Evolutionary conservation across 2,888 invertebrate genomes (phyloP).

Genomic region (Sussaba pulchella): DNA sequence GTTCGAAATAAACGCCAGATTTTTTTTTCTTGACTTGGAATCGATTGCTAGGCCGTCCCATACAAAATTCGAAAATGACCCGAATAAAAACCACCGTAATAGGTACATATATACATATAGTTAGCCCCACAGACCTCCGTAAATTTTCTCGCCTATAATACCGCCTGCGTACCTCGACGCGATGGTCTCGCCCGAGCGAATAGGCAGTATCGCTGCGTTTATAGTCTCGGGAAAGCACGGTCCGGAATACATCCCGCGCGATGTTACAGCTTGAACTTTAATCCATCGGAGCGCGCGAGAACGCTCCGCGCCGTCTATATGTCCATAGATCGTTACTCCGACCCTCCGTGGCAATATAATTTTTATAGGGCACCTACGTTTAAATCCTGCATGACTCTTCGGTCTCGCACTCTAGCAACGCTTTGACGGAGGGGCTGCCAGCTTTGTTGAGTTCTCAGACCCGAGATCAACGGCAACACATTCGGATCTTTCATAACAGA

Average conservation of each 20-base stretch:
- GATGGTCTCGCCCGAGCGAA: slow-evolving; percentile 27
- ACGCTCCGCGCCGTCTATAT: slow-evolving; percentile 19
- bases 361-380: slow-evolving; percentile 57
- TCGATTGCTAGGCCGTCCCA: too few relatives aligned
- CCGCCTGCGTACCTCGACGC: slow-evolving; percentile 31
- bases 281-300: slow-evolving; percentile 44
- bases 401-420: slow-evolving; percentile 21
- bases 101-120: too few relatives aligned
- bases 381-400: slow-evolving; percentile 53
- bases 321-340: slow-evolving; percentile 46
- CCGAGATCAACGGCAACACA: slow-evolving; percentile 9
- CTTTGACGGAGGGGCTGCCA: slow-evolving; percentile 37
- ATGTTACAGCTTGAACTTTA: slow-evolving; percentile 50
- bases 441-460: slow-evolving; percentile 36
- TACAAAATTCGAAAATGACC: too few relatives aligned
- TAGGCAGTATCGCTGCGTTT: slow-evolving; percentile 47
- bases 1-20: too few relatives aligned
- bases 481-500: slow-evolving; percentile 8
- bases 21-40: too few relatives aligned
- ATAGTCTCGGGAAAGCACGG: slow-evolving; percentile 41
- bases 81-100: too few relatives aligned
- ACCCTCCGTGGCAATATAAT: slow-evolving; percentile 53
- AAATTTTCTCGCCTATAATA: slow-evolving; percentile 48
- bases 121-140: slow-evolving; percentile 24
- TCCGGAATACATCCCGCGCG: slow-evolving; percentile 47